A percentile compares a stretch with the other conserved stretches of the same genome.
These are phyloP conservation scores for Epicauta chinensis DNA, from an alignment of 1,140 invertebrate species.

Conservation along the genomic window DNA sequence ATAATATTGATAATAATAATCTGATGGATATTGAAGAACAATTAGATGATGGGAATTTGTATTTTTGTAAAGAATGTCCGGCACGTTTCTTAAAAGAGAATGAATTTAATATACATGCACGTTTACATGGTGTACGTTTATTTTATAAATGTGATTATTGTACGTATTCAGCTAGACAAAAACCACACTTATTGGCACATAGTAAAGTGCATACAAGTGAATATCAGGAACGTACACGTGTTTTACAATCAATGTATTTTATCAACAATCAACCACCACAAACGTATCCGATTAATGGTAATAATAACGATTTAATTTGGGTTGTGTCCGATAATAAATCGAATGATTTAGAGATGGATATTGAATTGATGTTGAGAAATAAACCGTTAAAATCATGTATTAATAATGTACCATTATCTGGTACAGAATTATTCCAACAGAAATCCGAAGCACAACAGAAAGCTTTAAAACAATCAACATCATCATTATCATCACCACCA, in stretches of 20 bases:
- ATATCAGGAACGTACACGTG: conserved; percentile 72
- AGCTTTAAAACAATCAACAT: conserved; percentile 18
- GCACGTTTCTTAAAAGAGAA: conserved; percentile 61
- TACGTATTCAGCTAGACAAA: conserved; percentile 68
- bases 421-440: conserved; percentile 55
- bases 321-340: conserved; percentile 53
- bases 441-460: conserved; percentile 51
- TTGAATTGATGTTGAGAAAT: conserved; percentile 15
- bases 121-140: conserved; percentile 57
- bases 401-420: conserved; percentile 51
- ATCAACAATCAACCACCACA: conserved; percentile 57
- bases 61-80: conserved; percentile 66
- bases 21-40: conserved; percentile 30
- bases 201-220: conserved; percentile 71
- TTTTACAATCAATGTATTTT: conserved; percentile 58
- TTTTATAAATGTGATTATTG: conserved; percentile 67
- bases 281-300: conserved; percentile 46
- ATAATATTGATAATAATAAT: conserved; percentile 25
- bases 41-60: conserved; percentile 39
- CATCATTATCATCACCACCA: conserved; percentile 2
- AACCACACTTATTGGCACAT: conserved; percentile 64
- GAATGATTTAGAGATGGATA: conserved; percentile 17
- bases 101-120: conserved; percentile 59
- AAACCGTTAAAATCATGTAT: conserved; percentile 38
- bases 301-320: conserved; percentile 43